Base-by-base conservation (phyloP, 2,797 vertebrate species). In the Miichthys miiuy region DNA sequence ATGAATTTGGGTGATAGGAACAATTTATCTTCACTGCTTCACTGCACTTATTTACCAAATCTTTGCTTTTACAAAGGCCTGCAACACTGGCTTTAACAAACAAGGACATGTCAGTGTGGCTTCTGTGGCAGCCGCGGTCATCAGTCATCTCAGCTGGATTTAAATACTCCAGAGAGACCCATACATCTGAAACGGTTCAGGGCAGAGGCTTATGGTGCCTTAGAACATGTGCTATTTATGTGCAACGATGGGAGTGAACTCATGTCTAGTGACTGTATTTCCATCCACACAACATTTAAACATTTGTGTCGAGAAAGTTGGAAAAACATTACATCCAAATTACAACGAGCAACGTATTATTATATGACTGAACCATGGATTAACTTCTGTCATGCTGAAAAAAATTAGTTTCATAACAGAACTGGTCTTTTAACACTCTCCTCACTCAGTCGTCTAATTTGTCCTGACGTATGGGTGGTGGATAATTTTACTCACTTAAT, bases 1-100 rank as follows among this genome's bases (percentile, higher is more conserved):
- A 92, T 92, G 74, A 83, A 91, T 94, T 93, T 92, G 63, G 70
- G 54, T 88, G 89, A 93, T 76, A 58, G 89, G 88, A 75, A 83
- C 89, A 20, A 93, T 93, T 81, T 79, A 83, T 94, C 92, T 93
- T 93, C 83, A 80, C 81, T 46, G 91, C 90, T 90, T 93, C 85
- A 82, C 83, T 92, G 91, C 87, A 86, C 91, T 91, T 92, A 87
- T 92, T 93, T 90, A 90, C 89, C 84, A 89, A 91, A 90, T 92
- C 85, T 86, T 85, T 91, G 88, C 83, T 93, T 82, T 91, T 88
- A 88, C 76, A 89, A 92, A 86, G 70, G 74, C 63, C 72, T 77
- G 63, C 58, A 79, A 75, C 61, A 62, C 72, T 66, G 65, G 69
- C 74, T 87, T 89, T 70, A 86, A 87, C 79, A 72, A 80, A 84